Percentiles rank a stretch among this genome's conserved stretches.
These are phyloP conservation scores for Opisthograptis luteolata DNA, from an alignment of 2,888 invertebrate genomes.

Conservation along the genomic window DNA sequence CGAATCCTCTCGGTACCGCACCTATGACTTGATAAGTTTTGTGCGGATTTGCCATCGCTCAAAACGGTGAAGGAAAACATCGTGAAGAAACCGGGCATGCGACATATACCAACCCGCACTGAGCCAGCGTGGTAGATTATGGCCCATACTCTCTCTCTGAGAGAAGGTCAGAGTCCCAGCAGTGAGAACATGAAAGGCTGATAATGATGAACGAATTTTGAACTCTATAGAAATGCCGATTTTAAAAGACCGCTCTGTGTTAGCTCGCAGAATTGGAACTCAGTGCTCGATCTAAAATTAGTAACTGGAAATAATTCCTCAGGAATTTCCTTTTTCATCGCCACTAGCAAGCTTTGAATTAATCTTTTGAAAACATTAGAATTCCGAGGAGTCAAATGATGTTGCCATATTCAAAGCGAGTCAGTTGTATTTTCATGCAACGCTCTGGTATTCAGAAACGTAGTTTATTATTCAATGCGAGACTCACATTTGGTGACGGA, in stretches of 20 bases:
- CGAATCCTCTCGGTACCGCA: too few species aligned
- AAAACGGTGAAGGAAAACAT: too few species aligned
- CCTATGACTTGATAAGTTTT: too few species aligned
- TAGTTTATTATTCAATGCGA: conserved; percentile 66
- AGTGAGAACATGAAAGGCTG: too few species aligned
- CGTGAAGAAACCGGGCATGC: too few species aligned
- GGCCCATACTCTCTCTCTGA: too few species aligned
- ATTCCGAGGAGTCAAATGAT: conserved; percentile 26
- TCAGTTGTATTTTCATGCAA: conserved; percentile 20
- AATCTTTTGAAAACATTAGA: conserved; percentile 24
- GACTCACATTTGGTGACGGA: conserved; percentile 55
- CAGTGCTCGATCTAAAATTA: background rate
- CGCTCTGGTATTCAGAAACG: conserved; percentile 13
- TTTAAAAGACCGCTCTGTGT: too few species aligned
- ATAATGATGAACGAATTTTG: too few species aligned
- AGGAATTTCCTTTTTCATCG: conserved; percentile 7
- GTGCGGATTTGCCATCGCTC: too few species aligned
- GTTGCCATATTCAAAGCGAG: conserved; percentile 26
- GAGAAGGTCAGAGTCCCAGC: too few species aligned
- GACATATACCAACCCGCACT: too few species aligned
- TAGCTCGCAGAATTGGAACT: background rate
- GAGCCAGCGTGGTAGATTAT: too few species aligned
- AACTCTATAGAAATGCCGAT: background rate
- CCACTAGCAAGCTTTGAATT: conserved; percentile 4
- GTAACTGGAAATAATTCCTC: background rate